These are phyloP conservation scores for Anhinga anhinga DNA, from an alignment of 2,113 vertebrate species.

Conservation along the genomic window DNA sequence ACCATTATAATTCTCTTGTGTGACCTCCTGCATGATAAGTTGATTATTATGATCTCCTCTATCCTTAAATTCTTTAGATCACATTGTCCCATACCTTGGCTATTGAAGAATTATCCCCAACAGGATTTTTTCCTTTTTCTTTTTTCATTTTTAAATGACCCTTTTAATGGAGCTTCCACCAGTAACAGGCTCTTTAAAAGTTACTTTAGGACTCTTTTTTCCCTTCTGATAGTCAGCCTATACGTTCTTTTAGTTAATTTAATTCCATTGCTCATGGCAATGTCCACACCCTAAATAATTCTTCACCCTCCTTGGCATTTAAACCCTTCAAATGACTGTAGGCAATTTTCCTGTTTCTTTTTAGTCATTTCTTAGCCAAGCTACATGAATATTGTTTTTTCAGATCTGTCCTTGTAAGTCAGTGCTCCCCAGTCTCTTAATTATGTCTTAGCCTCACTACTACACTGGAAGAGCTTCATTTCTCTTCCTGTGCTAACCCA, in stretches of 20 bases:
- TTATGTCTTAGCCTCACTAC: neutral
- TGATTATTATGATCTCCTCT: constrained; percentile 23
- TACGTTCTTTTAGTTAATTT: constrained; percentile 5
- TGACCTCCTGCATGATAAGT: neutral
- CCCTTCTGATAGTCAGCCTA: neutral
- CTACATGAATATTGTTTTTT: neutral
- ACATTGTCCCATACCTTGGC: neutral
- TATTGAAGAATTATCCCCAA: constrained; percentile 56
- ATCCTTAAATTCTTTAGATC: neutral
- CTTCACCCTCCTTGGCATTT: constrained; percentile 38
- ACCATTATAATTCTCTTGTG: neutral
- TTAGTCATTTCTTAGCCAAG: constrained; percentile 1
- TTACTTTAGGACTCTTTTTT: constrained; percentile 2
- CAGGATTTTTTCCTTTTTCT: constrained; percentile 37
- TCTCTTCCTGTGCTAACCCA: neutral
- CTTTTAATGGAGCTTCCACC: constrained; percentile 38
- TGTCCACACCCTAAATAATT: constrained; percentile 59
- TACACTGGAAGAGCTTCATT: neutral
- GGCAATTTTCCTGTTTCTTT: neutral
- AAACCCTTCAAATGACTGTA: constrained; percentile 17
- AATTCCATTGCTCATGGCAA: constrained; percentile 11
- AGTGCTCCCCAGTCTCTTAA: neutral
- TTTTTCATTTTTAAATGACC: constrained; percentile 55
- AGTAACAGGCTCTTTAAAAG: constrained; percentile 6
- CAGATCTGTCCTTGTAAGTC: neutral